Evolutionary conservation across 2,797 vertebrate species (phyloP).

Genomic region (Silurus lanzhouensis): DNA sequence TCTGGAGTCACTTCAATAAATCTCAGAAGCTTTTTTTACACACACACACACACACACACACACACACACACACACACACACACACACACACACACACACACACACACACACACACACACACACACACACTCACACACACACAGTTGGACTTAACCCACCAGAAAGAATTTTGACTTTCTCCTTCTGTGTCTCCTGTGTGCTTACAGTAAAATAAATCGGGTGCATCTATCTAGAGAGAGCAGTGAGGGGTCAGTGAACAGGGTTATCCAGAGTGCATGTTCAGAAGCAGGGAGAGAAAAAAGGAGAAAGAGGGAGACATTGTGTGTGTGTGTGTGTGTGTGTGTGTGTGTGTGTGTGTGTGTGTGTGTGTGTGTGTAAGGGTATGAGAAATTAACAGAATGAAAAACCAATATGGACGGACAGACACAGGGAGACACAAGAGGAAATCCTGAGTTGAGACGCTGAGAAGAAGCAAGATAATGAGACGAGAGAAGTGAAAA

Average conservation of each 20-base stretch:
- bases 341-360: background rate
- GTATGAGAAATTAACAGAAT: conserved; percentile 32
- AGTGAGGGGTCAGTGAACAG: conserved; percentile 64
- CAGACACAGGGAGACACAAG: background rate
- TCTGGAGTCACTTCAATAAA: conserved; percentile 59
- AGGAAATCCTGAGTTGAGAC: conserved; percentile 46
- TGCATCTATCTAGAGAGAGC: conserved; percentile 72
- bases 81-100: conserved; percentile 27
- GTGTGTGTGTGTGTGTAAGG: conserved; percentile 25
- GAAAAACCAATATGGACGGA: conserved; percentile 15
- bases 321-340: conserved; percentile 32
- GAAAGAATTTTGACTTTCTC: conserved; percentile 48
- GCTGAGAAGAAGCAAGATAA: conserved; percentile 18
- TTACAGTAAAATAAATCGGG: conserved; percentile 77
- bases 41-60: conserved; percentile 35
- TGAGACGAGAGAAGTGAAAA: conserved; percentile 33
- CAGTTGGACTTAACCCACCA: conserved; percentile 52
- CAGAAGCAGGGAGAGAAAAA: conserved; percentile 66
- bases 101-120: conserved; percentile 29
- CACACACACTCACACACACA: conserved; percentile 31
- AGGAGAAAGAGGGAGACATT: conserved; percentile 47
- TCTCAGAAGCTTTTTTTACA: conserved; percentile 49
- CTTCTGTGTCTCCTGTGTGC: conserved; percentile 58
- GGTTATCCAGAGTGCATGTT: conserved; percentile 81
- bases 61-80: conserved; percentile 32